Percentiles rank a stretch among this genome's conserved stretches.
phyloP scores from a whole-genome alignment of 1,140 invertebrate species.

The Odontomachus brunneus region DNA sequence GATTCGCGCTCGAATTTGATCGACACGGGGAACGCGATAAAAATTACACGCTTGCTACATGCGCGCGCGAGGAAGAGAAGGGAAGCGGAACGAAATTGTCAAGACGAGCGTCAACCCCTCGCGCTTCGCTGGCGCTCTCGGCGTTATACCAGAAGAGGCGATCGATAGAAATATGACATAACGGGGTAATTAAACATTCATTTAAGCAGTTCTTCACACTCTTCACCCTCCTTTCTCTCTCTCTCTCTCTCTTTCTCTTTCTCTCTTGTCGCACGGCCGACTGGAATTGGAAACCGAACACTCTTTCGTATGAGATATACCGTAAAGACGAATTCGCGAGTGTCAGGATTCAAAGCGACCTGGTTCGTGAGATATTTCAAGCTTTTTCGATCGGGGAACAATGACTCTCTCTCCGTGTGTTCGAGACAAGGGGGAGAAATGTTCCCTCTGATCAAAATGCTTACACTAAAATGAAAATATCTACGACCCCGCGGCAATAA shows the following conservation, averaged over 20 bases:
- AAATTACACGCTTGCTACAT: background rate
- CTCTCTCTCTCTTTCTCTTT: background rate
- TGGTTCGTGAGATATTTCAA: conserved; percentile 35
- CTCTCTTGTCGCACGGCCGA: background rate
- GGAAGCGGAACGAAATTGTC: too few relatives aligned
- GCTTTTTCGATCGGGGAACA: conserved; percentile 47
- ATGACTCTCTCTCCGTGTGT: background rate
- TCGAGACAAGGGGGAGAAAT: background rate
- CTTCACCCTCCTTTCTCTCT: too few relatives aligned
- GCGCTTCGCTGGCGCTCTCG: too few relatives aligned
- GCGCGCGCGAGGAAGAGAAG: too few relatives aligned
- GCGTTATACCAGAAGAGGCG: background rate
- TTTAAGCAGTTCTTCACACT: background rate
- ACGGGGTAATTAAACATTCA: background rate
- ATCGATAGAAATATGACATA: background rate
- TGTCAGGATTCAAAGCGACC: conserved; percentile 10
- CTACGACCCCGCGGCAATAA: too few relatives aligned
- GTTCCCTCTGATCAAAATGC: too few relatives aligned
- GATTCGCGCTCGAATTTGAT: conserved; percentile 22
- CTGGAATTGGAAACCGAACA: background rate
- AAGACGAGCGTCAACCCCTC: too few relatives aligned
- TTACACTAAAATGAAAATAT: too few relatives aligned
- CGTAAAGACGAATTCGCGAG: background rate
- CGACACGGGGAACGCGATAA: background rate
- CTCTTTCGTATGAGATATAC: background rate